These are phyloP conservation scores for Drosophila tristis DNA, from an alignment of 1,140 invertebrate species.

Conservation along the genomic window DNA sequence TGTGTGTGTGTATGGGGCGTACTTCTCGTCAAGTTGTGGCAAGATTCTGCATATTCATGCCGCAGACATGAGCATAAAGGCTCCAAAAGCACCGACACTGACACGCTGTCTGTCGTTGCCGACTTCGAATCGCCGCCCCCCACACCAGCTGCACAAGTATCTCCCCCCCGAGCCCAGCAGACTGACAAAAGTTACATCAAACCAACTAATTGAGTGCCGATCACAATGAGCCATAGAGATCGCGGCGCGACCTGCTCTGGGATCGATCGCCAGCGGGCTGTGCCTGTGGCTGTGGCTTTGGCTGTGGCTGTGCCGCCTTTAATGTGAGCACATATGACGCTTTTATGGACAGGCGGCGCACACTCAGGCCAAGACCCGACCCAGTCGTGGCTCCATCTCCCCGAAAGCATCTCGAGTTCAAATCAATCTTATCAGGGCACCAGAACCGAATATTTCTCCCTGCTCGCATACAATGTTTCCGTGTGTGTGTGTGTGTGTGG, in stretches of 20 bases:
- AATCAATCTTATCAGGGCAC: constrained; percentile 80
- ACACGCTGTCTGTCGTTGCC: constrained; percentile 59
- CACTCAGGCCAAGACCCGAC: constrained; percentile 3
- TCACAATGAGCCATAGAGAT: constrained; percentile 71
- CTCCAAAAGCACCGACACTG: constrained; percentile 78
- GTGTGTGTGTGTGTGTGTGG: constrained; percentile 40
- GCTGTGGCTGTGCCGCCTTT: constrained; percentile 43
- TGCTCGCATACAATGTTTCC: background rate
- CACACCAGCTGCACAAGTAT: constrained; percentile 10
- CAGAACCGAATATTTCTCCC: constrained; percentile 17
- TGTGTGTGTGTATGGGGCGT: constrained; percentile 33
- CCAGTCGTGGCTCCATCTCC: constrained; percentile 1
- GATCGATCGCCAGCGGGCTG: constrained; percentile 28
- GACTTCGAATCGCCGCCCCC: background rate
- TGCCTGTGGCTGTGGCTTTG: background rate
- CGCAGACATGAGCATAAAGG: constrained; percentile 67
- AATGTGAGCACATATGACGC: constrained; percentile 72
- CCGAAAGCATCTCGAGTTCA: constrained; percentile 59
- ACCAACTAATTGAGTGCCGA: constrained; percentile 80
- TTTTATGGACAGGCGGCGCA: constrained; percentile 39
- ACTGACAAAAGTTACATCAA: constrained; percentile 79
- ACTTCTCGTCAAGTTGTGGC: constrained; percentile 43
- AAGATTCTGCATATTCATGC: constrained; percentile 78
- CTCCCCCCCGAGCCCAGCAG: constrained; percentile 3
- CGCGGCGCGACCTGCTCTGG: constrained; percentile 31